Percentiles rank a stretch among this genome's conserved stretches.
These are phyloP conservation scores for Hexactinellida sp. DNA, from an alignment of 37 sponge, comb jelly and placozoan species.

Conservation along the genomic window DNA sequence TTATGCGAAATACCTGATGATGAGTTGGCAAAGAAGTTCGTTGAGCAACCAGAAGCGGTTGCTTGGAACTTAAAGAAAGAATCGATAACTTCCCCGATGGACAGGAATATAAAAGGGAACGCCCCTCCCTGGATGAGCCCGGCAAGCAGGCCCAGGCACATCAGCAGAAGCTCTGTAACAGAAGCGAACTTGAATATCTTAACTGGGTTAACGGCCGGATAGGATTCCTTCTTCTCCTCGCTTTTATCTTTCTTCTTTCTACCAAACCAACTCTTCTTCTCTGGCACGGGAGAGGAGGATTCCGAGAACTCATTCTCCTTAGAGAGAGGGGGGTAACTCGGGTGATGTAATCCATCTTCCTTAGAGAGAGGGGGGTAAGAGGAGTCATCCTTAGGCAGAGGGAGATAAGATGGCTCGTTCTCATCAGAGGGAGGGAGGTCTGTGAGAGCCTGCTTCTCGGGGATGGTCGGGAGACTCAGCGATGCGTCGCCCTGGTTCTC, in stretches of 20 bases:
- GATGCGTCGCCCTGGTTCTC: background rate
- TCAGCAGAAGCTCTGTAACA: background rate
- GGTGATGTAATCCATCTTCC: no score
- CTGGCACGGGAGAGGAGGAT: background rate
- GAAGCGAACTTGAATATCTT: background rate
- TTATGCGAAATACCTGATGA: background rate
- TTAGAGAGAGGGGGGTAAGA: no score
- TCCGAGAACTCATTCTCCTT: no score
- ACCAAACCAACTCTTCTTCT: slow-evolving; percentile 2
- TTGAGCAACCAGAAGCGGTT: background rate
- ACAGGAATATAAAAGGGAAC: background rate
- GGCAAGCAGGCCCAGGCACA: background rate
- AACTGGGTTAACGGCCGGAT: background rate
- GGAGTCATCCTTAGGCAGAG: no score
- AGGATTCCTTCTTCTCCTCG: background rate
- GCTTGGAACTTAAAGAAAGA: background rate
- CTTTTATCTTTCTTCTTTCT: background rate
- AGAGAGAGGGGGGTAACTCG: no score
- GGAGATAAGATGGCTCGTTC: no score
- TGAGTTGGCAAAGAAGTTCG: background rate
- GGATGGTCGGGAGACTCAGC: background rate
- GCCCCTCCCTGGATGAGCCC: background rate
- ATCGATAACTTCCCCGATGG: background rate
- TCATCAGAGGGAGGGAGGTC: background rate
- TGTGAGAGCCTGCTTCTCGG: background rate